Conservation (phyloP, 2,113 vertebrate genomes). For the Heterotilapia buettikoferi region DNA sequence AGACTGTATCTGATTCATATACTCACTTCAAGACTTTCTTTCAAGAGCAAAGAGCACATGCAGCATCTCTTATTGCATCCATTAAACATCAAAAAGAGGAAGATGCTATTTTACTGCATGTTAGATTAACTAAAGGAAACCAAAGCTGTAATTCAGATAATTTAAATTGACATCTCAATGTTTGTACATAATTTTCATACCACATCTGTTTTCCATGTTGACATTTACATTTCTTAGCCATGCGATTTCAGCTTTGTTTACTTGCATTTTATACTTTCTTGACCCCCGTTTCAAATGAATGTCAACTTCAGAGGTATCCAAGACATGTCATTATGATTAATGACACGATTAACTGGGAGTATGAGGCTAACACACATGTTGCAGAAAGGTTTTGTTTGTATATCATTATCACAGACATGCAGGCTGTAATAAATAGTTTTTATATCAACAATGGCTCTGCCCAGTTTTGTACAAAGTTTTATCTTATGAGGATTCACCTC, state of each 20-base stretch:
- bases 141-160: background rate
- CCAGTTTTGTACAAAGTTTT: background rate
- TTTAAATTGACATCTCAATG: background rate
- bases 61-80: background rate
- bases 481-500: background rate
- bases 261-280: background rate
- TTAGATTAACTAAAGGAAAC: background rate
- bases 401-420: background rate
- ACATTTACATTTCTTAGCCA: background rate
- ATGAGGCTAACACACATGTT: background rate
- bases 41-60: background rate
- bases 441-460: background rate
- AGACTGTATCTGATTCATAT: background rate
- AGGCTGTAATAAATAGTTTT: background rate
- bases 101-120: background rate
- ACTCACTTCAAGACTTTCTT: background rate
- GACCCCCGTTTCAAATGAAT: background rate
- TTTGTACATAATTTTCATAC: constrained; percentile 4
- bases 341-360: background rate
- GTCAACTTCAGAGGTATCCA: background rate
- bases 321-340: background rate
- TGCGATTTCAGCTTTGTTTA: background rate
- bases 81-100: background rate
- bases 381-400: background rate
- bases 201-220: constrained; percentile 32